phyloP scores from a whole-genome alignment of 2,888 invertebrate genomes.

The Epinotia nisella region DNA sequence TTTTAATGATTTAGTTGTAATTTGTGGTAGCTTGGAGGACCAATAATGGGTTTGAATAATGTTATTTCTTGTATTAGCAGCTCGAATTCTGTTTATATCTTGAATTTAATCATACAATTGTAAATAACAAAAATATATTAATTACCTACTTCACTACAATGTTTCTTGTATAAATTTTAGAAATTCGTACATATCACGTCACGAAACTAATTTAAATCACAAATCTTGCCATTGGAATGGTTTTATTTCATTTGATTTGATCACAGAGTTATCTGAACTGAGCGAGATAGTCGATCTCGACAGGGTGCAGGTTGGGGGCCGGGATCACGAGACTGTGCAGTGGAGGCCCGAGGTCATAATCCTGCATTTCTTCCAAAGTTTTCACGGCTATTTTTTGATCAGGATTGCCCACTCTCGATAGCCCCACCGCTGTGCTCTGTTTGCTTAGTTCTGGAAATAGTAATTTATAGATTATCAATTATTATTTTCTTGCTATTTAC shows the following conservation, averaged over 20 bases:
- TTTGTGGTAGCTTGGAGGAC: conserved; percentile 83
- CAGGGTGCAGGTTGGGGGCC: conserved; percentile 92
- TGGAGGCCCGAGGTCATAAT: conserved; percentile 92
- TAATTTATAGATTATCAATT: conserved; percentile 10
- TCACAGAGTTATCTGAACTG: conserved; percentile 82
- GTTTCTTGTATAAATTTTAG: conserved; percentile 59
- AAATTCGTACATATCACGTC: conserved; percentile 48
- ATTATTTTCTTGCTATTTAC: conserved; percentile 1
- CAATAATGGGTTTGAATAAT: conserved; percentile 77
- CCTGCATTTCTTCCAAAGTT: conserved; percentile 89
- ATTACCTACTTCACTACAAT: conserved; percentile 65
- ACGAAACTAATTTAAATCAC: conserved; percentile 48
- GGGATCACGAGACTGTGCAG: conserved; percentile 97
- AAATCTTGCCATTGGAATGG: conserved; percentile 35
- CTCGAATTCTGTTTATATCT: conserved; percentile 80
- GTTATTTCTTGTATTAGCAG: conserved; percentile 74
- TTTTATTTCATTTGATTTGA: conserved; percentile 26
- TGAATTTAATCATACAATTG: conserved; percentile 74
- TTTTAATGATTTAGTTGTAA: conserved; percentile 67
- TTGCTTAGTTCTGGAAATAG: conserved; percentile 69
- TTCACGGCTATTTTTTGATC: conserved; percentile 91
- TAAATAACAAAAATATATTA: conserved; percentile 83
- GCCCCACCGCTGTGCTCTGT: conserved; percentile 90
- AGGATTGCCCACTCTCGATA: conserved; percentile 95
- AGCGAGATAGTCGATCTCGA: conserved; percentile 94